A percentile compares a stretch with the other conserved stretches of the same genome.
Conservation (phyloP, 2,888 invertebrate species). For the Lysandra coridon region DNA sequence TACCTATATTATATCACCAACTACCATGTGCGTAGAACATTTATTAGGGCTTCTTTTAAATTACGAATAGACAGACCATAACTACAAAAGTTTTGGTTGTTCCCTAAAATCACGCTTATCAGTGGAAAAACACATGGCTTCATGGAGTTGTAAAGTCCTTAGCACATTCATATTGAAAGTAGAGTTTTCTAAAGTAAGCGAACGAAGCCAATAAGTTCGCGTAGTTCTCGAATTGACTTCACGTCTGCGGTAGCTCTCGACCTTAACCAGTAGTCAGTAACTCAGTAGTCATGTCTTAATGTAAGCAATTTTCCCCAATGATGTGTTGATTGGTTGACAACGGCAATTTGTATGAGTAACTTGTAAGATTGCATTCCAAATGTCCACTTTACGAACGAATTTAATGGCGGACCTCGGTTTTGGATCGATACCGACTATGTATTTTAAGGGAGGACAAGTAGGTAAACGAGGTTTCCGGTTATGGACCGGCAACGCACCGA, state of each 20-base stretch:
- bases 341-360: constrained; percentile 33
- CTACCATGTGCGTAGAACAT: not conserved
- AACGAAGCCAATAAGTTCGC: not conserved
- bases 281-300: constrained; percentile 31
- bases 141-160: not conserved
- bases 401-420: constrained; percentile 63
- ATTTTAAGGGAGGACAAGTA: constrained; percentile 71
- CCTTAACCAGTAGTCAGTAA: not conserved
- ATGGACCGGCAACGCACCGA: constrained; percentile 72
- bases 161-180: not conserved
- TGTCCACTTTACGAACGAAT: constrained; percentile 50
- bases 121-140: not conserved
- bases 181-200: not conserved
- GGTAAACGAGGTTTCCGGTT: constrained; percentile 68
- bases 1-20: constrained; percentile 2
- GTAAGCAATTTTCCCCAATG: constrained; percentile 42
- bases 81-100: too few species aligned
- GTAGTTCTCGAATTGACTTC: constrained; percentile 49
- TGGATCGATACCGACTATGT: constrained; percentile 59
- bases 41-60: not conserved
- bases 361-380: constrained; percentile 46
- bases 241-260: constrained; percentile 62
- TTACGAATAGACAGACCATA: not conserved
- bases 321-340: constrained; percentile 35
- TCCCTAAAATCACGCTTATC: not conserved